Evolutionary conservation across 30 jellyfish, hydroid and myxozoan species (phyloP).

Genomic region (Hydractinia echinata): DNA sequence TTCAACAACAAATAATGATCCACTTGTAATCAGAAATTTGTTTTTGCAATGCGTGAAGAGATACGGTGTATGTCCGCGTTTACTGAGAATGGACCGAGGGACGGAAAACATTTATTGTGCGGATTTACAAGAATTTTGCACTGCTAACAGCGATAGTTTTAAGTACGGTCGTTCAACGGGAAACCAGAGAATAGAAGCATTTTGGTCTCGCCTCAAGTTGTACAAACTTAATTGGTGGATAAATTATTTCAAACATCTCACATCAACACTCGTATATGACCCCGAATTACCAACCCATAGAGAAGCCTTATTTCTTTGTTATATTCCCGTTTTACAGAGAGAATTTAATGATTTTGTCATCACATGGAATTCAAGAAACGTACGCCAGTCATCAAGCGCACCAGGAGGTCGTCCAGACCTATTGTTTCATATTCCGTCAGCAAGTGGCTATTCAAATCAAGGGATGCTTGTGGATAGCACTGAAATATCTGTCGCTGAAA

Average conservation of each 20-base stretch:
- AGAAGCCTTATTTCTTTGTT: slow-evolving; percentile 13
- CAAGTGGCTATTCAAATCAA: slow-evolving; percentile 1
- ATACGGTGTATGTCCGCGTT: no score
- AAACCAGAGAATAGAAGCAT: slow-evolving; percentile 9
- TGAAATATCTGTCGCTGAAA: not conserved
- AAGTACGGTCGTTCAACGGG: slow-evolving; percentile 1
- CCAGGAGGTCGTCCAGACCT: not conserved
- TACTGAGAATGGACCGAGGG: slow-evolving; percentile 7
- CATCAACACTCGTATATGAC: not conserved
- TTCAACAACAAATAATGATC: no score
- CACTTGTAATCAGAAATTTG: no score
- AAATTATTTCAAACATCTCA: not conserved
- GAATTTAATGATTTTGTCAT: slow-evolving; percentile 15
- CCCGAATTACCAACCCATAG: not conserved
- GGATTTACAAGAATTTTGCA: not conserved
- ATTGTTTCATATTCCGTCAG: not conserved
- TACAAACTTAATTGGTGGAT: slow-evolving; percentile 7
- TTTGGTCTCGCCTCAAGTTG: not conserved
- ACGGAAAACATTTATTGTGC: not conserved
- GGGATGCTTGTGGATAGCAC: not conserved
- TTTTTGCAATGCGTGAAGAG: no score
- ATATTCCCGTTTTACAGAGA: slow-evolving; percentile 7
- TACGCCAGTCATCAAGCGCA: slow-evolving; percentile 21
- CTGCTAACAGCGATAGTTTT: not conserved
- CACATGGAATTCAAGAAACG: not conserved